Evolutionary conservation across 2,797 vertebrate genomes (phyloP).

Genomic region (Coregonus sp.): DNA sequence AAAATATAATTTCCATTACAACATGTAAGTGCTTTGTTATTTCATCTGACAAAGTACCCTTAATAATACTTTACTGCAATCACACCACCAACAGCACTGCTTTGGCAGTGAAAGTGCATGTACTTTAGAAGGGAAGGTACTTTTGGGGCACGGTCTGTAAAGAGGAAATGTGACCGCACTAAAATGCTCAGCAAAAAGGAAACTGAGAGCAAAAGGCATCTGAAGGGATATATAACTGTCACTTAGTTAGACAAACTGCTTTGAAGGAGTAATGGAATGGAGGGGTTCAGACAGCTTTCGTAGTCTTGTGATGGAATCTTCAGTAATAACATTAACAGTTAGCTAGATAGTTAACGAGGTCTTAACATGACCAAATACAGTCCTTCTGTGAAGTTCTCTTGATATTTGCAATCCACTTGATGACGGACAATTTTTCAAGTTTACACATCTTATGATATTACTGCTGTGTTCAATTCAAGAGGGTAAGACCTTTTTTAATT

Average conservation of each 20-base stretch:
- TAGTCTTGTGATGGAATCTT: neutral
- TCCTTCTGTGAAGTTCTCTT: neutral
- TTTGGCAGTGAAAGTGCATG: neutral
- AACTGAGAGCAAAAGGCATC: conserved; percentile 23
- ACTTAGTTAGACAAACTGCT: neutral
- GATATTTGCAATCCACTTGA: neutral
- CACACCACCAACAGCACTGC: neutral
- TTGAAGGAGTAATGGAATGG: neutral
- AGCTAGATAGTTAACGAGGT: neutral
- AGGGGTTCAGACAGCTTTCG: neutral
- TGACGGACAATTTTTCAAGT: neutral
- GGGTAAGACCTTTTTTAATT: conserved; percentile 1
- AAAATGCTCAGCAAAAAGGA: conserved; percentile 50
- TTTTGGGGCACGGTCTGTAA: conserved; percentile 13
- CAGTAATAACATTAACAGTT: neutral
- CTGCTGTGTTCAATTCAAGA: neutral
- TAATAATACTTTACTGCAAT: neutral
- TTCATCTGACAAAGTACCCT: no score
- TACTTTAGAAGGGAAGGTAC: neutral
- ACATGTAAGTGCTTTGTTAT: no score
- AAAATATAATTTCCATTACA: no score
- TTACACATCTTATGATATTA: neutral
- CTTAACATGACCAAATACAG: neutral
- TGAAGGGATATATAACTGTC: conserved; percentile 20
- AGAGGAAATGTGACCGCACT: conserved; percentile 48